phyloP scores from a whole-genome alignment of 2,113 vertebrate genomes.

The Gobiocypris rarus region DNA sequence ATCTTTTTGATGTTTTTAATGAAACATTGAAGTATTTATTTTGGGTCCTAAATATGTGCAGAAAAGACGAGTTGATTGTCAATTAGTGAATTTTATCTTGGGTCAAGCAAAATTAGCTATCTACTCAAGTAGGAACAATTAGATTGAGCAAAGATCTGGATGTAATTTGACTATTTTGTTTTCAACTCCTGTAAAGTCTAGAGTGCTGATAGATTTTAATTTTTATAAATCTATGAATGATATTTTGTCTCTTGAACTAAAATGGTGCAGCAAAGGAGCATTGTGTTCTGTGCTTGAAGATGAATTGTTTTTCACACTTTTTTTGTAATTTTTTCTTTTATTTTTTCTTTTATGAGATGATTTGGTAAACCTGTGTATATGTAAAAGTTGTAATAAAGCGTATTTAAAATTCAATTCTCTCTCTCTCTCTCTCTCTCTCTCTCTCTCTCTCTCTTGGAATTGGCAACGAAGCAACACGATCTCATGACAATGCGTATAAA shows the following conservation, averaged over 20 bases:
- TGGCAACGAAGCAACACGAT: no score
- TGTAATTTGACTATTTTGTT: background rate
- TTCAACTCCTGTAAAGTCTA: background rate
- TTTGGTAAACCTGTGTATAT: no score
- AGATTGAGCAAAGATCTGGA: background rate
- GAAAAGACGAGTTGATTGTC: background rate
- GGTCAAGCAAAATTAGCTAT: background rate
- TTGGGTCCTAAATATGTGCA: background rate
- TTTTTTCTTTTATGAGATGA: no score
- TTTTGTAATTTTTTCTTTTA: background rate
- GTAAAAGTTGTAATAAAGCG: no score
- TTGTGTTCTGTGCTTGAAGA: no score
- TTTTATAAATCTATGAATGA: background rate
- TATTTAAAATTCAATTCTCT: no score
- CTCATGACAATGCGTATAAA: no score
- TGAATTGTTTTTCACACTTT: background rate
- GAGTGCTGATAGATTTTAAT: background rate
- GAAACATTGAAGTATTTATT: background rate
- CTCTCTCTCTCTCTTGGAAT: no score
- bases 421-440: no score
- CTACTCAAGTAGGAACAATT: background rate
- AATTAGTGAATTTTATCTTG: background rate
- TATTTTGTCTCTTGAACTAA: background rate
- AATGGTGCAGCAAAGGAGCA: background rate
- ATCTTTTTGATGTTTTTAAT: background rate